Evolutionary conservation across 2,113 vertebrate genomes (phyloP).

Genomic region (Protobothrops mucrosquamatus): DNA sequence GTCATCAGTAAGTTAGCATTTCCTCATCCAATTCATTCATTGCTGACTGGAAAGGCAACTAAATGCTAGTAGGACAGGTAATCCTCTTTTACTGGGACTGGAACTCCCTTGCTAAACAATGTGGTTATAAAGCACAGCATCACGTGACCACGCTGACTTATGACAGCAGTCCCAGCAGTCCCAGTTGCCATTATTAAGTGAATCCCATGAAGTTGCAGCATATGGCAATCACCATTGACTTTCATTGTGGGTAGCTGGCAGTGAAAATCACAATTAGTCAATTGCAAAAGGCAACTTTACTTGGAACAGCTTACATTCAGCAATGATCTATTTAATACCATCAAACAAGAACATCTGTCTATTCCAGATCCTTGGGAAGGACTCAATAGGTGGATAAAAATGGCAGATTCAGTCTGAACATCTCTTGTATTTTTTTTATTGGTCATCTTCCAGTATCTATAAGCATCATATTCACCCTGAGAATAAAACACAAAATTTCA

Average conservation of each 20-base stretch:
- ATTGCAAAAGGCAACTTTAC: neutral
- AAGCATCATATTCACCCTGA: neutral
- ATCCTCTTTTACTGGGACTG: neutral
- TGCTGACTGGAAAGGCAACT: neutral
- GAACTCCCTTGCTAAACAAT: neutral
- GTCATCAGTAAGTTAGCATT: neutral
- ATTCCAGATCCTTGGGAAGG: neutral
- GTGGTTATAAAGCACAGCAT: neutral
- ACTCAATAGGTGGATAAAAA: neutral
- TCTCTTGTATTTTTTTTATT: neutral
- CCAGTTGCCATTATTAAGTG: neutral
- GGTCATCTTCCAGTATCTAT: neutral
- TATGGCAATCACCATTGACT: neutral
- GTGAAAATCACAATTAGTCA: neutral
- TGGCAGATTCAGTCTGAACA: neutral
- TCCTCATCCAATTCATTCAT: neutral
- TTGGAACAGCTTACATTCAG: neutral
- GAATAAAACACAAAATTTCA: neutral
- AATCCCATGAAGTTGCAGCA: neutral
- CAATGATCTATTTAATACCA: neutral
- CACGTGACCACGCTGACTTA: neutral
- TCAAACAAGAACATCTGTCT: neutral
- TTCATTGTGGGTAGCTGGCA: neutral
- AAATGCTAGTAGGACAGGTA: neutral
- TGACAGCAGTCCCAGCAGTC: neutral